phyloP scores from a whole-genome alignment of 2,113 vertebrate species.

The Cebus imitator region DNA sequence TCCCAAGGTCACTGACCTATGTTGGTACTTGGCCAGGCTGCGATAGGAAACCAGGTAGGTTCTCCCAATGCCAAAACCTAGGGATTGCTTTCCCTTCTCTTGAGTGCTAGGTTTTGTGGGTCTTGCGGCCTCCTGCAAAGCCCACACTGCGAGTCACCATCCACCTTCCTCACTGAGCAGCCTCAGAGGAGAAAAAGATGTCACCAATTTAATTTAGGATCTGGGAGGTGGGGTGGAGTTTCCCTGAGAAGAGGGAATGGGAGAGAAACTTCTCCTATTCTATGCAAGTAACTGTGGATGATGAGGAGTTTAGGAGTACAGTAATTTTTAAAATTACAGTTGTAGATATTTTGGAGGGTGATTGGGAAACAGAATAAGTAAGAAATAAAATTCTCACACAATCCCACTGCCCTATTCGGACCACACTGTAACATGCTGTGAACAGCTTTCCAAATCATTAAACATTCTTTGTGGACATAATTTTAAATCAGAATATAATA shows the following conservation, averaged over 20 bases:
- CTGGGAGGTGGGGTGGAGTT: not conserved
- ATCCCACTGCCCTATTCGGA: not conserved
- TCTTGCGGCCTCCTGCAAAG: not conserved
- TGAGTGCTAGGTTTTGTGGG: not conserved
- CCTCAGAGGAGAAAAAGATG: not conserved
- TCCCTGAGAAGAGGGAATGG: not conserved
- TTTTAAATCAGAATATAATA: not conserved
- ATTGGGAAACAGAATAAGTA: not conserved
- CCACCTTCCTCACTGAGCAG: not conserved
- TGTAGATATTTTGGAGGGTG: not conserved
- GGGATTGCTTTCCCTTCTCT: not conserved
- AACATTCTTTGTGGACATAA: not conserved
- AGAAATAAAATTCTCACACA: not conserved
- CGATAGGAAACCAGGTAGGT: not conserved
- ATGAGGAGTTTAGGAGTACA: no score
- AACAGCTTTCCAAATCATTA: not conserved
- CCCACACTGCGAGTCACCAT: fast-evolving
- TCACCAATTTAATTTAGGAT: not conserved
- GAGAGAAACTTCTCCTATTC: not conserved
- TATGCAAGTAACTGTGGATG: not conserved
- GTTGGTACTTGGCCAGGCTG: not conserved
- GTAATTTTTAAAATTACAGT: not conserved
- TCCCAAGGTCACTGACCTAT: not conserved
- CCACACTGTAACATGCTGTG: not conserved
- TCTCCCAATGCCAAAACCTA: not conserved